phyloP scores from a whole-genome alignment of 2,797 vertebrate genomes.

The Cyclura pinguis region DNA sequence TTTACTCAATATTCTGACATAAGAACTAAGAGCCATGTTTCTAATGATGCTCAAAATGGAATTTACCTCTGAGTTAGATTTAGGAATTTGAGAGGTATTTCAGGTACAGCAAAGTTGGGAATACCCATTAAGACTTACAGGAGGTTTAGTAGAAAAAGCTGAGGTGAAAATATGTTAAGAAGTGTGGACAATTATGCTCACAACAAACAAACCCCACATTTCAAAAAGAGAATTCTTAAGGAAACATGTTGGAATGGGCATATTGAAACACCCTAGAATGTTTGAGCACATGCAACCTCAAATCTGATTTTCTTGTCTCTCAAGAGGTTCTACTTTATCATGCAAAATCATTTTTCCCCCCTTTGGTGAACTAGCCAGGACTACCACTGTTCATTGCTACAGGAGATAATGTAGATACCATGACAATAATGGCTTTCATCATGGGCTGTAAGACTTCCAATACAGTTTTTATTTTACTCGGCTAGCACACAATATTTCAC shows the following conservation, averaged over 20 bases:
- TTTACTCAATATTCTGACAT: background rate
- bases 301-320: conserved; percentile 60
- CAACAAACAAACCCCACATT: conserved; percentile 3
- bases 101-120: background rate
- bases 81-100: background rate
- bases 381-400: conserved; percentile 63
- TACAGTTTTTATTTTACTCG: conserved; percentile 72
- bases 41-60: no score
- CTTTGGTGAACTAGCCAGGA: conserved; percentile 49
- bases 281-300: conserved; percentile 46
- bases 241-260: conserved; percentile 67
- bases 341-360: conserved; percentile 49
- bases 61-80: no score
- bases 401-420: conserved; percentile 61
- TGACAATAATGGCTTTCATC: conserved; percentile 62
- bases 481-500: conserved; percentile 49
- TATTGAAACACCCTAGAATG: conserved; percentile 49
- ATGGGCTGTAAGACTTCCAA: conserved; percentile 62
- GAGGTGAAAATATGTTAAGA: background rate
- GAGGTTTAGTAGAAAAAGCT: background rate
- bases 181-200: background rate
- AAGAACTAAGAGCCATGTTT: no score
- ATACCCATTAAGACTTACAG: background rate
- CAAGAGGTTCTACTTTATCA: conserved; percentile 59
- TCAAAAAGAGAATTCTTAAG: conserved; percentile 54